Percentiles rank a stretch among this genome's conserved stretches.
These are phyloP conservation scores for Apomyelois bistriatella DNA, from an alignment of 2,888 invertebrate genomes.

Conservation along the genomic window DNA sequence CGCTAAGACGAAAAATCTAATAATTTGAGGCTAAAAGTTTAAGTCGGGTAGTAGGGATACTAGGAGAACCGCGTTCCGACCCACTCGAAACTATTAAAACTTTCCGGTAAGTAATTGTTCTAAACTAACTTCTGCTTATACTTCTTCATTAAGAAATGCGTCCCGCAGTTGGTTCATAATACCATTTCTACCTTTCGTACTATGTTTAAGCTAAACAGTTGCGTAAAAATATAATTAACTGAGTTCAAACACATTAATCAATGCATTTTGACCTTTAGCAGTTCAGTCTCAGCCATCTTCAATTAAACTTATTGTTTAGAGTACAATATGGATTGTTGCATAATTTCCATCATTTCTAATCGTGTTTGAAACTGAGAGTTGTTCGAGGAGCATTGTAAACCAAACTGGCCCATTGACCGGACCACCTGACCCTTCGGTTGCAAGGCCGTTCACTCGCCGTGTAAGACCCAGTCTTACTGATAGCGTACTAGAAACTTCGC, in stretches of 20 bases:
- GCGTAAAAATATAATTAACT: too few species aligned
- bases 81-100: too few species aligned
- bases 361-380: slow-evolving; percentile 54
- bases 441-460: slow-evolving; percentile 37
- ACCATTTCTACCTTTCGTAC: too few species aligned
- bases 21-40: too few species aligned
- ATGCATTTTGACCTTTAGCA: not conserved
- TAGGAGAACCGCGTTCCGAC: too few species aligned
- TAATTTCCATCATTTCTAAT: slow-evolving; percentile 20
- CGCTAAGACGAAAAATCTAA: too few species aligned
- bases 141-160: too few species aligned
- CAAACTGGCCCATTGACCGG: slow-evolving; percentile 60
- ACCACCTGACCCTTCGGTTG: slow-evolving; percentile 50
- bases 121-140: too few species aligned
- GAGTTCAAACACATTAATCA: not conserved
- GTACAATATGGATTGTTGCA: slow-evolving; percentile 8
- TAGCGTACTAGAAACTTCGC: not conserved
- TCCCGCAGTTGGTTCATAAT: too few species aligned
- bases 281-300: not conserved
- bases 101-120: too few species aligned
- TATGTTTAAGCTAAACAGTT: too few species aligned
- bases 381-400: slow-evolving; percentile 32
- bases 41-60: too few species aligned
- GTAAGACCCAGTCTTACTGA: slow-evolving; percentile 9
- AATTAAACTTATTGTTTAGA: slow-evolving; percentile 1